Base-by-base conservation (phyloP, 2,888 invertebrate genomes). In the Amiota minor region DNA sequence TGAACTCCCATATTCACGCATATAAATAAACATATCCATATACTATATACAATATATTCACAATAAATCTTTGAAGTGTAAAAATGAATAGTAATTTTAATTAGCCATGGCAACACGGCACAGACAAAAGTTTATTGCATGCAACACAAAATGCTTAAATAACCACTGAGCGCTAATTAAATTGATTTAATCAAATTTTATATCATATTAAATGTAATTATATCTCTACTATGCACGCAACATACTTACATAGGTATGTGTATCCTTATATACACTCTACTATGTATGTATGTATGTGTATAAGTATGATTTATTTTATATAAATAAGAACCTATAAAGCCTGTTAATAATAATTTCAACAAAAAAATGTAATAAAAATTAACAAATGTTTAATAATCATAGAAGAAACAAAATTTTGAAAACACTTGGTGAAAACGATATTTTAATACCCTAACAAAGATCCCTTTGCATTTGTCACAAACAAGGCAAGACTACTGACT, bases 51-150 rank as follows among this genome's bases (percentile, higher is more conserved):
- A 23, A 3, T 23, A 23, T 23, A 23, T n/a, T n/a, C n/a, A 6
- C 35, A 35, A 35, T 35, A 35, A n/a, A n/a, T n/a, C 62, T 68
- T 71, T 71, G 50, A 74, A 68, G 53, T 47, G 64, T 47, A 55
- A 47, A 12, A 71, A 68, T 71, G 67, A 74, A 72, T 76, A 76
- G 71, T 59, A 46, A 72, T 80, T 82, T 80, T 76, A 80, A 82
- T 82, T 81, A 79, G 80, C n/a, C n/a, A 59, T 11, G 11, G 59
- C 59, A 16, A 59, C 62, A 62, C 6, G 6, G 6, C 35, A 23
- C n/a, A 62, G 35, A 4, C 45, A 35, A 62, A 20, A n/a, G 23
- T 10, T 18, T n/a, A 56, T 56, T 46, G 12, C 62, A 62, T 53
- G 45, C 35, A 46, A n/a, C 16, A n/a, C 20, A 47, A 47, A 10